Evolutionary conservation across 1,140 invertebrate species (phyloP), one percentile per base, ranked within the genome.

Genomic region (Cydia strobilella): DNA sequence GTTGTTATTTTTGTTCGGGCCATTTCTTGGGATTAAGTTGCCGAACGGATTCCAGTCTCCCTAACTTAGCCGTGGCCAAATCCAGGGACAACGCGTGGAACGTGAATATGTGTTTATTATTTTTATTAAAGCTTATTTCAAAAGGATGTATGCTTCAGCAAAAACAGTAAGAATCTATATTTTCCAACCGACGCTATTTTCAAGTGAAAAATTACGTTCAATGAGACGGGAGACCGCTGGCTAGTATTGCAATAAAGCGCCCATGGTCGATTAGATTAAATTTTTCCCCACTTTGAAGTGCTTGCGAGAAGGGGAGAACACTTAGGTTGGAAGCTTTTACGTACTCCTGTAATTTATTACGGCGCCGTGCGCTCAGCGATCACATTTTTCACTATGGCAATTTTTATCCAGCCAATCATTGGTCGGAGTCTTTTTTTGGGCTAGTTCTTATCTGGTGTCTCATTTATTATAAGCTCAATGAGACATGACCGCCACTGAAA

Each of bases 281-380:
- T 77, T 79, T 59, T 77, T 69, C 74, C 72, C 75, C 75, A 48
- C 77, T 77, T 72, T 69, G 74, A 77, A 75, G 76, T 79, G 73
- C 35, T 13, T 35, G 73, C 66, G 77, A 75, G 71, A 74, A 76
- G 63, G 59, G 62, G 51, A 63, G 27, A 77, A 73, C 54, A 66
- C 73, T 77, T 25, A 72, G 15, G 76, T 76, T 74, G 76, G 59
- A 74, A 80, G 79, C 80, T 82, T 84, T 82, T 80, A 83, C 83
- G 78, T 82, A 79, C 78, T 81, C 77, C 80, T 81, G 82, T 82
- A 84, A 86, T 86, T 86, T 86, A 84, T 86, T 82, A 79, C 78
- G 48, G 69, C 75, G 69, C 65, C 39, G 74, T 75, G 63, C 54
- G 63, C 73, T 59, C 74, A 74, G 45, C 74, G 63, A 73, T 74